These are phyloP conservation scores for Brenthis ino DNA, from an alignment of 2,888 invertebrate species.

Conservation along the genomic window DNA sequence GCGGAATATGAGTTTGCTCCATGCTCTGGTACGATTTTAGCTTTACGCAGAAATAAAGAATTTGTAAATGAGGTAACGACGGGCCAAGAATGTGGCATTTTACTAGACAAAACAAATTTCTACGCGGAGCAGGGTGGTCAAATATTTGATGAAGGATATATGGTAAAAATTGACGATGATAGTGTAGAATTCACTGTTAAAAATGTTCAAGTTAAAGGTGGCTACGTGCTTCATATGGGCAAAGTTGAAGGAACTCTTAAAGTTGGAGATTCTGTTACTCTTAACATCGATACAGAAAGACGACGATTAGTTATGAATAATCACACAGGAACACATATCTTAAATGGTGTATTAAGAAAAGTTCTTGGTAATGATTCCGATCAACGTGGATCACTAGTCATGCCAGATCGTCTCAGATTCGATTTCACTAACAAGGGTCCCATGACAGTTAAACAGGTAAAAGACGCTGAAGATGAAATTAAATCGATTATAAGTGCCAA, in stretches of 20 bases:
- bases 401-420: conserved; percentile 97
- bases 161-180: conserved; percentile 91
- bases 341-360: conserved; percentile 96
- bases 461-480: conserved; percentile 90
- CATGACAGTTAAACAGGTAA: conserved; percentile 93
- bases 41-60: conserved; percentile 89
- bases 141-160: conserved; percentile 96
- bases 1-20: conserved; percentile 89
- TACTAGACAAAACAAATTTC: conserved; percentile 96
- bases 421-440: conserved; percentile 98
- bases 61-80: conserved; percentile 92
- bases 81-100: conserved; percentile 94
- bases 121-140: conserved; percentile 99
- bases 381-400: conserved; percentile 98
- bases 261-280: conserved; percentile 91
- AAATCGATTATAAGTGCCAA: conserved; percentile 89
- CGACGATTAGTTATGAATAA: conserved; percentile 98
- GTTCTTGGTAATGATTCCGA: conserved; percentile 96
- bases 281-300: conserved; percentile 92
- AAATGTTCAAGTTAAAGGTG: conserved; percentile 96
- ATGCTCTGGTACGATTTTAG: conserved; percentile 90
- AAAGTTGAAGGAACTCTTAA: conserved; percentile 91
- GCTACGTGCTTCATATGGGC: conserved; percentile 97
- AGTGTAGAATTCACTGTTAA: conserved; percentile 95
- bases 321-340: conserved; percentile 98